Evolutionary conservation across 2,113 vertebrate genomes (phyloP), one percentile per base, ranked within the genome.

Genomic region (Parus major): DNA sequence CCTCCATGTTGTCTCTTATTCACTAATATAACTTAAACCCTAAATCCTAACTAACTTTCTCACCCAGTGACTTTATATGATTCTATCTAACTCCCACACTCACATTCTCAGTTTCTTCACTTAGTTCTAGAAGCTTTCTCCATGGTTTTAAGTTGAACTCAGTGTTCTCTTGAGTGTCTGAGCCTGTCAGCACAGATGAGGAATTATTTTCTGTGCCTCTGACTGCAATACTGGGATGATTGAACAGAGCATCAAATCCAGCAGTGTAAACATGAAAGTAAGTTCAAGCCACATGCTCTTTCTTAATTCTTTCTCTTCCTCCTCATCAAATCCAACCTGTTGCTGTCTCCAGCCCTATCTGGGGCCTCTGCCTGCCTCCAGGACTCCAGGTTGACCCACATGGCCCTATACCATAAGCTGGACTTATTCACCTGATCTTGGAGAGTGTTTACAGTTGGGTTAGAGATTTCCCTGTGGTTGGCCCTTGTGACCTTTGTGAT

Each of bases 291-390:
- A 10, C 16, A 21, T n/a, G 5, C 11, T 56, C 4, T 29, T 50
- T 69, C 28, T 35, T 42, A 18, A 4, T 87, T 56, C 13, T n/a
- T 50, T 41, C 10, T 83, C 6, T 3, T 79, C 14, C 11, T 79
- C 9, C 5, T 50, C 33, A 24, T 24, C 23, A 28, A 1, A 66
- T 12, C 23, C n/a, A 63, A 2, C 3, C 20, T 5, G 1, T 41
- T 7, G 9, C 9, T 64, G 18, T 71, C 44, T 35, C 33, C 47
- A 71, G 46, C 28, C 8, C 2, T 46, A 0, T 55, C 21, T 33
- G 76, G 57, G 29, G 14, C 15, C 9, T 71, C 35, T 56, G 23
- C 8, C n/a, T 82, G 41, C 59, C 69, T 33, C 25, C 27, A 41
- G 50, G 52, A 15, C 20, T 49, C 66, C 55, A 52, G 27, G 27